Evolutionary conservation across 2,888 invertebrate genomes (phyloP), one percentile per base, ranked within the genome.

Genomic region (Eilema sororculum): DNA sequence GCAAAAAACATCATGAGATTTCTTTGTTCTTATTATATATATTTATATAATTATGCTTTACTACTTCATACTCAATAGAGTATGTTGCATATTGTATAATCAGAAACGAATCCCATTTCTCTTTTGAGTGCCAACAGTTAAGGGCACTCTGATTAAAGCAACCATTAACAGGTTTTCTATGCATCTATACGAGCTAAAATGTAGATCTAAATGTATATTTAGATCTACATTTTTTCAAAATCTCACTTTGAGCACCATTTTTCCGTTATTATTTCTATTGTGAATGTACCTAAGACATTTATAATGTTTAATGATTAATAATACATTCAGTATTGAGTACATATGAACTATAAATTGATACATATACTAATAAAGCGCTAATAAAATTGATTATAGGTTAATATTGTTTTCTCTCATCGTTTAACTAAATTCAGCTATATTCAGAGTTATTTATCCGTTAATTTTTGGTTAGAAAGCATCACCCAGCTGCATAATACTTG

Each of bases 381-480:
- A 33, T 33, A 6, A 1, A 10, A 37, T 41, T 52, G 10, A 68
- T 33, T 24, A 25, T 13, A 57, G 16, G 20, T 52, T 61, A 52
- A 6, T 16, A 41, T 41, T 28, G 56, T 62, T 22, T n/a, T 65
- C 22, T 46, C 25, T 57, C 56, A 56, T 67, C 46, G 56, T 65
- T 64, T 57, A 24, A 41, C 56, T 61, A 71, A 60, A 64, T 67
- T 52, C 24, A 30, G 33, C 20, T 33, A 58, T 59, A 46, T 58
- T 28, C 24, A 62, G 13, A 28, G 3, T 28, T 28, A 25, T 63
- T 63, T 57, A 62, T 67, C 46, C 30, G 33, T 41, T 66, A 66
- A 57, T 81, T 75, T 81, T 82, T 78, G 83, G 81, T 78, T 65
- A 67, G 16, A 58, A 74, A 74, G 70, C 69, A 70, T 73, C 67